Evolutionary conservation across 2,797 vertebrate genomes (phyloP).

Genomic region (Coendou prehensilis): DNA sequence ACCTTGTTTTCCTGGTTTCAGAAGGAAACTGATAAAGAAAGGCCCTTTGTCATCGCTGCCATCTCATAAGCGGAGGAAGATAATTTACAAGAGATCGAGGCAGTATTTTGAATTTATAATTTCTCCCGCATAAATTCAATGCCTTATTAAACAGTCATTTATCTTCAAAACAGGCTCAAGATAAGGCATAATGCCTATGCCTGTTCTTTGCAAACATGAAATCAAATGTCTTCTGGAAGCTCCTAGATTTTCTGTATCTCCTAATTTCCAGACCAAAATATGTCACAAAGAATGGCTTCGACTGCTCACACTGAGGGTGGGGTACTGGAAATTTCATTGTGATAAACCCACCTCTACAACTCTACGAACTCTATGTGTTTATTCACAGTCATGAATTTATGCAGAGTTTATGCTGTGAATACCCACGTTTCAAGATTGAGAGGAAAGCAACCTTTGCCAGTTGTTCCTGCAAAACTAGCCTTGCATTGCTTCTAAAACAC

Average conservation of each 20-base stretch:
- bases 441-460: background rate
- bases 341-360: background rate
- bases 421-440: background rate
- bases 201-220: background rate
- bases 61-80: background rate
- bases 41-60: background rate
- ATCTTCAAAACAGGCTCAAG: slow-evolving; percentile 35
- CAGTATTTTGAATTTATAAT: slow-evolving; percentile 43
- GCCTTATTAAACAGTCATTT: background rate
- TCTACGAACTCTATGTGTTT: background rate
- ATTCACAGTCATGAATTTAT: background rate
- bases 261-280: background rate
- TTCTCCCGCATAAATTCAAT: slow-evolving; percentile 33
- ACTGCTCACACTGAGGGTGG: background rate
- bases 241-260: background rate
- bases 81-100: slow-evolving; percentile 14
- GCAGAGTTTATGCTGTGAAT: background rate
- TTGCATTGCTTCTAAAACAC: background rate
- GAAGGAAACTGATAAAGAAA: background rate
- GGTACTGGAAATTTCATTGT: background rate
- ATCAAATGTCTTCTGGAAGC: slow-evolving; percentile 21
- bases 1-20: background rate
- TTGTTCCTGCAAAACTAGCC: background rate
- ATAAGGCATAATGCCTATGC: background rate
- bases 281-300: background rate